Evolutionary conservation across 2,113 vertebrate species (phyloP), one percentile per base, ranked within the genome.

Genomic region (Callaeas wilsoni): DNA sequence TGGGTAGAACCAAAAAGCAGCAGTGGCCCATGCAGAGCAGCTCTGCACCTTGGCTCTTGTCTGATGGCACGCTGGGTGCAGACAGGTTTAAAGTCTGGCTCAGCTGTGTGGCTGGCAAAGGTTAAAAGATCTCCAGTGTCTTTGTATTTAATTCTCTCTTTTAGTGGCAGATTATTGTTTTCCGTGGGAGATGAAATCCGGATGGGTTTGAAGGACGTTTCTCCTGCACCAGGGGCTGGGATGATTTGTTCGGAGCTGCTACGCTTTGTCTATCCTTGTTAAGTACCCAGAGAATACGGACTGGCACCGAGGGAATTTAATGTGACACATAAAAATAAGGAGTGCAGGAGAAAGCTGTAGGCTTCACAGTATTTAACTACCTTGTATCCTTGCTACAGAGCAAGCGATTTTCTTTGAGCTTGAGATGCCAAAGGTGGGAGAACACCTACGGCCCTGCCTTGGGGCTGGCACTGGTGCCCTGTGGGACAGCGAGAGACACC

Each of bases 191-290:
- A 21, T 91, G 84, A 79, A 80, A 91, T 57, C 81, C 0, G 23
- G 67, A 3, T 50, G 90, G 79, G 71, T 75, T 92, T 95, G 63
- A 84, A 93, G 93, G 93, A 90, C 12, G 0, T 68, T 92, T 25
- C 84, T 89, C 57, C 3, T 27, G 84, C 69, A 68, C 74, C 69
- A 26, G 44, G 55, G 91, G 7, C 76, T 71, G 69, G 41, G 35
- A 37, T 49, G 87, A 93, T 85, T 77, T 85, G 50, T 79, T 85
- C 2, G 1, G 88, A 41, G 65, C 85, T 64, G 91, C 89, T 80
- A 12, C 1, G 87, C 91, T 91, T 91, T 90, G 85, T 97, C 94
- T 95, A 7, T 83, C 86, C 82, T 76, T 62, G 83, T 95, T 94
- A 96, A 93, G 79, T n/a, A 42, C 84, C 79, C 77, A 46, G 86